Conservation (phyloP, 2,888 invertebrate species). For the Halictus quadricinctus region DNA sequence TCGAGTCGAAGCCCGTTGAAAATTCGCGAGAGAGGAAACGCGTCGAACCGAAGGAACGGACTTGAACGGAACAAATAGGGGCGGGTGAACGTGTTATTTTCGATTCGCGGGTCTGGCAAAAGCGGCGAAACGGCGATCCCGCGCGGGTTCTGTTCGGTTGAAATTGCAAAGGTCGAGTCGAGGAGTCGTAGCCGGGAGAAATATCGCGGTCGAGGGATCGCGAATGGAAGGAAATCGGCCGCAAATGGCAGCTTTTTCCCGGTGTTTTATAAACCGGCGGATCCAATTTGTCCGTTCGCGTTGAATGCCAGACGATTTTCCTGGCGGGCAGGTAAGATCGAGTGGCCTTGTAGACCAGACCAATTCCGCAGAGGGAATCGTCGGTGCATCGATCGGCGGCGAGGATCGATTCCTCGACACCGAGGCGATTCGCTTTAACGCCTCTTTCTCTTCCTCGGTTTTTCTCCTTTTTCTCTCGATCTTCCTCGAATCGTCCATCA, state of each 20-base stretch:
- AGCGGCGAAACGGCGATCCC: neutral
- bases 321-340: conserved; percentile 25
- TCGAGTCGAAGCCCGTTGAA: too few relatives aligned
- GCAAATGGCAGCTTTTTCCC: conserved; percentile 44
- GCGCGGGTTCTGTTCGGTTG: neutral
- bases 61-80: neutral
- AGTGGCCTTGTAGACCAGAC: conserved; percentile 1
- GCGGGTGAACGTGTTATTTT: neutral
- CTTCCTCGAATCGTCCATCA: conserved; percentile 4
- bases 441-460: conserved; percentile 31
- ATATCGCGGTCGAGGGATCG: conserved; percentile 11
- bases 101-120: neutral
- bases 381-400: conserved; percentile 25
- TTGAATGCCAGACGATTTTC: conserved; percentile 33
- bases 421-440: conserved; percentile 38
- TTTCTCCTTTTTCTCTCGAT: conserved; percentile 27
- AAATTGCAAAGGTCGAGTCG: conserved; percentile 3
- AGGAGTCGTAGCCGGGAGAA: neutral
- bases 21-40: neutral
- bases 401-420: conserved; percentile 19
- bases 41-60: neutral
- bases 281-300: conserved; percentile 6
- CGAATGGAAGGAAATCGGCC: conserved; percentile 18
- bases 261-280: conserved; percentile 31
- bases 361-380: conserved; percentile 19